These are phyloP conservation scores for Melipona beecheii DNA, from an alignment of 2,888 invertebrate species.

Conservation along the genomic window DNA sequence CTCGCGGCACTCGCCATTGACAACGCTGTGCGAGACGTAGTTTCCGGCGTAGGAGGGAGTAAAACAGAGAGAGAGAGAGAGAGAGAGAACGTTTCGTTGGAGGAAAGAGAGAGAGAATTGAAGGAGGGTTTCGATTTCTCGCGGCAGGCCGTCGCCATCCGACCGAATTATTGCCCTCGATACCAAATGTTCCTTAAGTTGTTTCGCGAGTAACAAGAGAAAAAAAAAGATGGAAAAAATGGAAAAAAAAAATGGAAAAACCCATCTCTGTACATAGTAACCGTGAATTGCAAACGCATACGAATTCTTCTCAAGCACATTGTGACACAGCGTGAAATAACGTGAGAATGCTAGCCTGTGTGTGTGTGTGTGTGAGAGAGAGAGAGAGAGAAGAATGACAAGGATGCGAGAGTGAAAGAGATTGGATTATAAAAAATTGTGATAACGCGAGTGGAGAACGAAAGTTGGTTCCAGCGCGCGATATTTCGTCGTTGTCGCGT, in stretches of 20 bases:
- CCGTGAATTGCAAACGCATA: slow-evolving; percentile 49
- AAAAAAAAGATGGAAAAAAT: background rate
- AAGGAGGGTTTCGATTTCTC: slow-evolving; percentile 36
- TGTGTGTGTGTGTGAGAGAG: background rate
- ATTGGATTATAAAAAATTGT: slow-evolving; percentile 44
- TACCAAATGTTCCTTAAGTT: slow-evolving; percentile 74
- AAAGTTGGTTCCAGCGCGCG: slow-evolving; percentile 41
- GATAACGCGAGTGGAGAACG: slow-evolving; percentile 56
- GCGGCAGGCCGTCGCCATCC: slow-evolving; percentile 57
- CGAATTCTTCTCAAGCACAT: slow-evolving; percentile 35
- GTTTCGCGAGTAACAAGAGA: slow-evolving; percentile 44
- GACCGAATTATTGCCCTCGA: slow-evolving; percentile 68
- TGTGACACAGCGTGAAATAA: slow-evolving; percentile 35
- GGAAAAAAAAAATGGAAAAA: background rate
- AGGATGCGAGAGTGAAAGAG: background rate
- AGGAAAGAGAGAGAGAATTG: background rate
- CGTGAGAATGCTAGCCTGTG: slow-evolving; percentile 15
- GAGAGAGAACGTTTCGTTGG: slow-evolving; percentile 38
- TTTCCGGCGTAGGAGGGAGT: background rate
- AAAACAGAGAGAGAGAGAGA: background rate
- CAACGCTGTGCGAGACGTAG: background rate
- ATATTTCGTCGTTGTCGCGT: slow-evolving; percentile 26
- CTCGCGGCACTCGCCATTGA: background rate
- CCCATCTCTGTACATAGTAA: slow-evolving; percentile 64
- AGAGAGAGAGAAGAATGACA: background rate